These are phyloP conservation scores for Scatophagus argus DNA, from an alignment of 2,113 vertebrate species.

Conservation along the genomic window DNA sequence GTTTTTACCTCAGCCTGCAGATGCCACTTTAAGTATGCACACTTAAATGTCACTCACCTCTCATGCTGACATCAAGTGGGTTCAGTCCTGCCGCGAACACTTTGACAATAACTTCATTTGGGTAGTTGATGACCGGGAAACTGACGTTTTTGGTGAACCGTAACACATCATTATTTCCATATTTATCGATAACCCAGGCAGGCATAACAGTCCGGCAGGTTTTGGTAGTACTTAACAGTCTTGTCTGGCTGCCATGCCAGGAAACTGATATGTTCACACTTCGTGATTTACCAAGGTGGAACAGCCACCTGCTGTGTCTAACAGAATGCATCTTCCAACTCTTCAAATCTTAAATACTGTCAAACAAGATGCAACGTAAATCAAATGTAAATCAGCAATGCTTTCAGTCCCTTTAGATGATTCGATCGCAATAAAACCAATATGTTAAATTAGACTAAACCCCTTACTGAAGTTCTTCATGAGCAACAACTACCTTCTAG, in stretches of 20 bases:
- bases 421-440: not conserved
- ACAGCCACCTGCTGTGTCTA: conserved; percentile 26
- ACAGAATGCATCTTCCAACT: conserved; percentile 57
- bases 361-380: too few relatives aligned
- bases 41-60: conserved; percentile 87
- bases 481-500: not conserved
- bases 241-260: conserved; percentile 16
- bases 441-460: not conserved
- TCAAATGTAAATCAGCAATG: not conserved
- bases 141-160: conserved; percentile 88
- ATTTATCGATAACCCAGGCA: conserved; percentile 95
- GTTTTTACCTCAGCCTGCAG: not conserved
- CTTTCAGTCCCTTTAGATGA: not conserved
- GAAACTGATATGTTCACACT: not conserved
- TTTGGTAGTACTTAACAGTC: conserved; percentile 77
- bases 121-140: conserved; percentile 89
- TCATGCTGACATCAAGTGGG: conserved; percentile 95
- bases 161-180: conserved; percentile 91
- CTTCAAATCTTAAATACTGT: not conserved
- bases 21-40: not conserved
- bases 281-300: not conserved
- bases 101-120: conserved; percentile 94
- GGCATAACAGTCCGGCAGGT: conserved; percentile 85
- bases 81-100: conserved; percentile 93
- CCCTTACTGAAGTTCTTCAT: not conserved